Evolutionary conservation across 2,113 vertebrate species (phyloP), one percentile per base, ranked within the genome.

Genomic region (Megaceryle torquata): DNA sequence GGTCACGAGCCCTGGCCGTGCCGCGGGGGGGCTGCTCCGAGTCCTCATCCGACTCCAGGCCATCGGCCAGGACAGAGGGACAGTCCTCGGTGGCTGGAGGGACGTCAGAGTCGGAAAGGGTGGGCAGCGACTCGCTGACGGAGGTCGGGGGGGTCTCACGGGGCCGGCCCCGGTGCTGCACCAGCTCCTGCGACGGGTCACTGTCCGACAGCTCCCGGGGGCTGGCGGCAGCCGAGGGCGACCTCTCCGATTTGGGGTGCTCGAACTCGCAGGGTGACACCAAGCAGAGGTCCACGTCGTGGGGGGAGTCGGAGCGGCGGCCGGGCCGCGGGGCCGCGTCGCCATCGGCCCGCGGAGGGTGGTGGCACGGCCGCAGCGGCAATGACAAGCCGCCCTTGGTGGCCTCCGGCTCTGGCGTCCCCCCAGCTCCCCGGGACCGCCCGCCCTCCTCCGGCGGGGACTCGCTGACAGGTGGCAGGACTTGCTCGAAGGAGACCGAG

Each of bases 231-330:
- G 94, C 88, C 5, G 96, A 96, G 0, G 98, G 97, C 4, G 95
- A 98, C 10, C 96, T 61, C 1, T 97, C 96, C 0, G 98, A 96
- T 88, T 98, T 99, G 59, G 98, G 98, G 71, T 99, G 99, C 88
- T 99, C 98, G 33, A 99, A 99, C 97, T 99, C 99, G 13, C 99
- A 99, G 5, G 99, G 99, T 0, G 99, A 99, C 69, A 99, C 99
- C 69, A 99, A 95, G 86, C 99, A 99, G 46, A 99, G 97, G 69
- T 99, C 99, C 8, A 99, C 99, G 1, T 99, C 99, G 6, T 99
- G 99, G 0, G 98, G 98, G 1, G 98, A 98, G 15, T 98, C 98
- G 0, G 98, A 98, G 18, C 97, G 97, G 39, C 71, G 95, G n/a
- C 88, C 90, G 2, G 97, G 71, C 22, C 68, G 72, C 0, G 91